These are phyloP conservation scores for Steinernema feltiae DNA, from an alignment of 1,140 invertebrate species.

Conservation along the genomic window DNA sequence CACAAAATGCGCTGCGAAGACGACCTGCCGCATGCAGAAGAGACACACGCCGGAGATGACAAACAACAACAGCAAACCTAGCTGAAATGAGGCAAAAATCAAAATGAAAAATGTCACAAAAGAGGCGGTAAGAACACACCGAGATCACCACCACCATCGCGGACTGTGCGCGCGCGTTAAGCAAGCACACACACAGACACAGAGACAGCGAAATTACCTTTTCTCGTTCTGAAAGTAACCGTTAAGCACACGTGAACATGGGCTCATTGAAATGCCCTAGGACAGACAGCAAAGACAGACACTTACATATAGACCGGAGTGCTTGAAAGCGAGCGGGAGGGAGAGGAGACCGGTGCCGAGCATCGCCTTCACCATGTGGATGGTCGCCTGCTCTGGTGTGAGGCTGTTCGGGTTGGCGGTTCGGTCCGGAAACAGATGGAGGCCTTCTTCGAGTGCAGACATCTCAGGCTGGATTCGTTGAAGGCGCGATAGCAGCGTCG, in stretches of 20 bases:
- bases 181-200: too few relatives aligned
- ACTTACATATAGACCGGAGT: slow-evolving; percentile 50
- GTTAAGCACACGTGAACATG: neutral
- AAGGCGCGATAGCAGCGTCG: neutral
- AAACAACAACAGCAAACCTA: slow-evolving; percentile 43
- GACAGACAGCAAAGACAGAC: too few relatives aligned
- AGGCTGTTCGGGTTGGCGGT: slow-evolving; percentile 34
- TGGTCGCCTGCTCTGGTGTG: slow-evolving; percentile 47
- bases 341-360: slow-evolving; percentile 53
- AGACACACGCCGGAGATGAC: slow-evolving; percentile 49
- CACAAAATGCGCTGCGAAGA: slow-evolving; percentile 51
- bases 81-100: slow-evolving; percentile 35
- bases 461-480: neutral
- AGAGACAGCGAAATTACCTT: too few relatives aligned
- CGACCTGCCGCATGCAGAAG: slow-evolving; percentile 50
- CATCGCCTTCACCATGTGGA: slow-evolving; percentile 57
- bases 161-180: too few relatives aligned
- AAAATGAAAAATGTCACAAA: slow-evolving; percentile 18
- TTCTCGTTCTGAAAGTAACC: too few relatives aligned
- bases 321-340: slow-evolving; percentile 52
- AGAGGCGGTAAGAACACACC: neutral
- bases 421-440: slow-evolving; percentile 40
- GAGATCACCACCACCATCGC: too few relatives aligned
- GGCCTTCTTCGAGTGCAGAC: slow-evolving; percentile 29
- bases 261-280: too few relatives aligned